A percentile compares a stretch with the other conserved stretches of the same genome.
These are phyloP conservation scores for Ammospiza caudacuta DNA, from an alignment of 2,113 vertebrate genomes.

Conservation along the genomic window DNA sequence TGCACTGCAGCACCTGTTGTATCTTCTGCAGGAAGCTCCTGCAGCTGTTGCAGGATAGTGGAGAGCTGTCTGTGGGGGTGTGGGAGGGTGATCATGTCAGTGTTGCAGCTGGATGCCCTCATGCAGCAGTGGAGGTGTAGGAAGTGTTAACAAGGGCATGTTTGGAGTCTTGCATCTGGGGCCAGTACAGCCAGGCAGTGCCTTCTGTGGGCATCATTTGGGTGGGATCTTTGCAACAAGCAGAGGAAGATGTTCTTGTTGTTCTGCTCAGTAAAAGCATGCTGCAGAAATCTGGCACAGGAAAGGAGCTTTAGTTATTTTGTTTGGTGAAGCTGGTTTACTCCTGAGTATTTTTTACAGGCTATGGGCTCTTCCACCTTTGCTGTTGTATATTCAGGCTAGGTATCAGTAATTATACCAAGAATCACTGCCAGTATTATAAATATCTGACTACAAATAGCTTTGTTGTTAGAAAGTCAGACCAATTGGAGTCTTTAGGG, in stretches of 20 bases:
- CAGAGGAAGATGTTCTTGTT: neutral
- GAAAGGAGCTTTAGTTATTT: neutral
- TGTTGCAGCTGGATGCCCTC: neutral
- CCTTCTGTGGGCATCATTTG: neutral
- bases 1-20: neutral
- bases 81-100: neutral
- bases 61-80: neutral
- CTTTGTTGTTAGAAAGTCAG: neutral
- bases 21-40: neutral
- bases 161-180: neutral
- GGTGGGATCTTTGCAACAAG: neutral
- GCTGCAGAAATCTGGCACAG: neutral
- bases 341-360: neutral
- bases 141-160: neutral
- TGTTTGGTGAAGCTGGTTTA: neutral
- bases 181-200: neutral
- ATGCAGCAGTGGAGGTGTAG: neutral
- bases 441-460: neutral
- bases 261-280: neutral
- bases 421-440: neutral
- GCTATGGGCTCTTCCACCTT: neutral
- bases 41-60: neutral
- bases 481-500: neutral
- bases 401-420: neutral
- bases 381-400: neutral